Evolutionary conservation across 2,113 vertebrate genomes (phyloP).

Genomic region (Dicerorhinus sumatrensis): DNA sequence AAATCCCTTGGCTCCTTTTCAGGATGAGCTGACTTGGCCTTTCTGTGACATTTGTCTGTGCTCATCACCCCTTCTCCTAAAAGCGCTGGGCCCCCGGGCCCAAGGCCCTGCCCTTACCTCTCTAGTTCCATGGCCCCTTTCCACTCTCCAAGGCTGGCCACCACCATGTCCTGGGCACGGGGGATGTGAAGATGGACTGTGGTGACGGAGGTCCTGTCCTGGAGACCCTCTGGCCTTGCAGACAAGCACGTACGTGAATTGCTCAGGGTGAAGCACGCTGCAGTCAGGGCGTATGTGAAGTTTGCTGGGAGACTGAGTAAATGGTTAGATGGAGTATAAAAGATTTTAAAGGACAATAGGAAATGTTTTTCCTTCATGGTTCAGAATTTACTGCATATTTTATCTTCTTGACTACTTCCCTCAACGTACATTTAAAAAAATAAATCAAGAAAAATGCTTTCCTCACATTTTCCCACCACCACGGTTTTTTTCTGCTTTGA

Average conservation of each 20-base stretch:
- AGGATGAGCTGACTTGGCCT: not conserved
- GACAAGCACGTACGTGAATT: not conserved
- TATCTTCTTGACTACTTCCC: constrained; percentile 51
- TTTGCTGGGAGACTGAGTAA: not conserved
- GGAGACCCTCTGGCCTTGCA: not conserved
- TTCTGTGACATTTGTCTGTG: not conserved
- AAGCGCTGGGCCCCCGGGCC: not conserved
- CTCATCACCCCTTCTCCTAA: not conserved
- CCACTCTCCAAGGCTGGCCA: not conserved
- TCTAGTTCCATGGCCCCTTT: not conserved
- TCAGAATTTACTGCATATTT: constrained; percentile 46
- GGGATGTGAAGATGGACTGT: not conserved
- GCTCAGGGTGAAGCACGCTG: not conserved
- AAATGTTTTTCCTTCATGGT: constrained; percentile 36
- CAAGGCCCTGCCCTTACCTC: too few relatives aligned
- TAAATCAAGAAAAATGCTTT: constrained; percentile 54
- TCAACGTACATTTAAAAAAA: not conserved
- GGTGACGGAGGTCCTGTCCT: not conserved
- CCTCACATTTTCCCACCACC: not conserved
- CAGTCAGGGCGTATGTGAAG: not conserved
- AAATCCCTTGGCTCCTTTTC: not conserved
- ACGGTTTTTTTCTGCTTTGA: not conserved
- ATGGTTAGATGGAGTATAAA: not conserved
- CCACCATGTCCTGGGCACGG: not conserved
- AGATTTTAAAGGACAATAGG: not conserved